These are phyloP conservation scores for Trichonephila clavipes DNA, from an alignment of 1,140 invertebrate species.

Conservation along the genomic window DNA sequence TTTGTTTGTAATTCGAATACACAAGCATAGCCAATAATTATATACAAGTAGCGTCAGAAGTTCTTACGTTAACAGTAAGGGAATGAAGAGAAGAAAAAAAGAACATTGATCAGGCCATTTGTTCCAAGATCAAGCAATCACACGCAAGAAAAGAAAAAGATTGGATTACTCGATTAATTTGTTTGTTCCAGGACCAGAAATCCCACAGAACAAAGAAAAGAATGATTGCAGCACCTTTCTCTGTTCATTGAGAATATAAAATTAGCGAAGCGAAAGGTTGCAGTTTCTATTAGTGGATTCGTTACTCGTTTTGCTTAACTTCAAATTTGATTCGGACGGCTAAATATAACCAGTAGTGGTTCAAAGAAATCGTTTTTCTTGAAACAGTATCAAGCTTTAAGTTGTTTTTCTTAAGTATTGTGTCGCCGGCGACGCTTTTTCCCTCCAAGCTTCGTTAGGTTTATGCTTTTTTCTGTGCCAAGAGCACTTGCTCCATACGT, in stretches of 20 bases:
- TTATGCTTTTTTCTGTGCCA: not conserved
- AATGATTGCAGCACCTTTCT: not conserved
- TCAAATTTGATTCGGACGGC: not conserved
- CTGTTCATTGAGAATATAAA: not conserved
- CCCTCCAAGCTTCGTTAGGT: conserved; percentile 16
- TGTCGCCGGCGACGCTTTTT: not conserved
- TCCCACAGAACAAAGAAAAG: too few species aligned
- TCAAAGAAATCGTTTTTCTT: conserved; percentile 23
- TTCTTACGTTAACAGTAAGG: too few species aligned
- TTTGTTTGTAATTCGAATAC: too few species aligned
- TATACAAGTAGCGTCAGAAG: too few species aligned
- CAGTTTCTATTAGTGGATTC: conserved; percentile 25
- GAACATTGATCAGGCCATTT: too few species aligned
- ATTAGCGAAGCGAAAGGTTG: conserved; percentile 4
- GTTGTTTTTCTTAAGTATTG: not conserved
- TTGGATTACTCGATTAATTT: too few species aligned
- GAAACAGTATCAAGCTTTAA: conserved; percentile 8
- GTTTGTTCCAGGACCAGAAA: too few species aligned
- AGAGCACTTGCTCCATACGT: not conserved
- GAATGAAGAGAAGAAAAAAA: too few species aligned
- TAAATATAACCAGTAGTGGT: conserved; percentile 1
- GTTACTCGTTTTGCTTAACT: conserved; percentile 1
- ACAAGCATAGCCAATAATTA: too few species aligned
- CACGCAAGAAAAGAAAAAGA: too few species aligned
- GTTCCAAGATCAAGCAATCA: too few species aligned